Conservation (phyloP, 2,888 invertebrate species). For the Eudasyphora cyanicolor region DNA sequence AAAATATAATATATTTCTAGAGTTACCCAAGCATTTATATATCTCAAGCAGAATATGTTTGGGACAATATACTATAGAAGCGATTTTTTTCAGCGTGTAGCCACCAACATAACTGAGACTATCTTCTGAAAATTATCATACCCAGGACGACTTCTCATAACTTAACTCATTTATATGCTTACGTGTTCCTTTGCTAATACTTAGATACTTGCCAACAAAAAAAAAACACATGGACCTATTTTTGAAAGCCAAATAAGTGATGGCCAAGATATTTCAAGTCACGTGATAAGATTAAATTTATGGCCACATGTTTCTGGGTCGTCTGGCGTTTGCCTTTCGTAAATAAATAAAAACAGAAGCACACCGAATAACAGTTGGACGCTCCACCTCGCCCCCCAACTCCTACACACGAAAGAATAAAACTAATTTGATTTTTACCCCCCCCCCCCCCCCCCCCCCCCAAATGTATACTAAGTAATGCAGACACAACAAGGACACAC, state of each 20-base stretch:
- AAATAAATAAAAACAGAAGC: background rate
- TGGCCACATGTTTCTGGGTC: background rate
- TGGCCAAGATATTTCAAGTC: background rate
- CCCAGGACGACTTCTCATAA: background rate
- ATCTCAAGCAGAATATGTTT: no score
- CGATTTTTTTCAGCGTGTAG: no score
- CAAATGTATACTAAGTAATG: background rate
- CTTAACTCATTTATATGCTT: background rate
- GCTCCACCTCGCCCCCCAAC: background rate
- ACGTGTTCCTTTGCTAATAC: background rate
- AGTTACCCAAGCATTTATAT: no score
- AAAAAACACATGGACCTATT: background rate
- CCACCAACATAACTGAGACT: no score
- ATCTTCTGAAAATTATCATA: background rate
- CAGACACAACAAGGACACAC: constrained; percentile 1
- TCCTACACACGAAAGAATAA: no score
- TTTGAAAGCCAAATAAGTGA: background rate
- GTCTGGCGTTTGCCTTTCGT: background rate
- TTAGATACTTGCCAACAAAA: background rate
- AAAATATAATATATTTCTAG: no score
- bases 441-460: background rate
- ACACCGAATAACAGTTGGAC: background rate
- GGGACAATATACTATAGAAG: no score
- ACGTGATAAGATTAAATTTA: constrained; percentile 4
- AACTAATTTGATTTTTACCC: background rate